These are phyloP conservation scores for Drosophila sordidula DNA, from an alignment of 2,888 invertebrate species.

Conservation along the genomic window DNA sequence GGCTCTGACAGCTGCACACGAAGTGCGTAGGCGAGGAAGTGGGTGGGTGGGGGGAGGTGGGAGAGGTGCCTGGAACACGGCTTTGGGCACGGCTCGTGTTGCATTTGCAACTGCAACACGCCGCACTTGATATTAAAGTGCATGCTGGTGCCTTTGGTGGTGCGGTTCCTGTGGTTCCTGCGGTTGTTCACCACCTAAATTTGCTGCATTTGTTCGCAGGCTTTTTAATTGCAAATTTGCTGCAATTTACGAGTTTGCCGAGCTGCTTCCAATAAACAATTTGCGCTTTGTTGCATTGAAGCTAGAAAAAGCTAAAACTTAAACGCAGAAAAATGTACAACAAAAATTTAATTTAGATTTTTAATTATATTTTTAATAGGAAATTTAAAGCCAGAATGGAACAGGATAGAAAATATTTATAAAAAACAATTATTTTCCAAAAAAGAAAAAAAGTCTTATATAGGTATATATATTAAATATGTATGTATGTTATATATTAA, in stretches of 20 bases:
- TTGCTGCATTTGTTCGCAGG: slow-evolving; percentile 19
- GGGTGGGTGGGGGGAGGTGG: background rate
- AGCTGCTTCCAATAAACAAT: slow-evolving; percentile 9
- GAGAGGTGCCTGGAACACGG: slow-evolving; percentile 35
- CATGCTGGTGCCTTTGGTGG: slow-evolving; percentile 26
- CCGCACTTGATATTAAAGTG: slow-evolving; percentile 61
- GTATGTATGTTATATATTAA: too few species aligned
- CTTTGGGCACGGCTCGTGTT: slow-evolving; percentile 7
- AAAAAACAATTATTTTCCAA: too few species aligned
- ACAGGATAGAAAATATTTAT: too few species aligned
- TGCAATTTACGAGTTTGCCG: slow-evolving; percentile 43
- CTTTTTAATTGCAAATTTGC: slow-evolving; percentile 36
- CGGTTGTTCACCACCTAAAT: slow-evolving; percentile 32
- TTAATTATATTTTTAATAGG: background rate
- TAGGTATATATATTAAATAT: too few species aligned
- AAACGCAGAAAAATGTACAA: background rate
- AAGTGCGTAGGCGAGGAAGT: background rate
- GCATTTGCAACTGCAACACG: slow-evolving; percentile 51
- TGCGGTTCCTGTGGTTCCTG: slow-evolving; percentile 22
- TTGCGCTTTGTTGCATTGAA: background rate
- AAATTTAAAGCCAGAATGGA: too few species aligned
- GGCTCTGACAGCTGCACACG: slow-evolving; percentile 74
- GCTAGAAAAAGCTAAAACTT: background rate
- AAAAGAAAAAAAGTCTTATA: too few species aligned
- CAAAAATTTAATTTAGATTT: background rate